Percentiles rank a stretch among this genome's conserved stretches.
Evolutionary conservation across 2,888 invertebrate genomes (phyloP).

Genomic region (Xestobium rufovillosum): DNA sequence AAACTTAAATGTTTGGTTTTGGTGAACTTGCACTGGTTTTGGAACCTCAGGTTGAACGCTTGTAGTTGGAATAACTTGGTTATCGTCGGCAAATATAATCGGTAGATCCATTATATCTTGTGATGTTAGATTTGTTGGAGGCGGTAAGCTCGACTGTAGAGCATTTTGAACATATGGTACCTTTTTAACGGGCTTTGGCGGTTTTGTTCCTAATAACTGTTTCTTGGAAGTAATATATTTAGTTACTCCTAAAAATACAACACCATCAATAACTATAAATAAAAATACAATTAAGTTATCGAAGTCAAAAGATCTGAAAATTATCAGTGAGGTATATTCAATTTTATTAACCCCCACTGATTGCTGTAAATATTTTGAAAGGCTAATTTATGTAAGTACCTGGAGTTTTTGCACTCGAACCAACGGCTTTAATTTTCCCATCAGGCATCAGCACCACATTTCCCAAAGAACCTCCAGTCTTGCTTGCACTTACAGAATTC

Average conservation of each 20-base stretch:
- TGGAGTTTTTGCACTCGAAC: neutral
- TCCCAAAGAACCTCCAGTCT: slow-evolving; percentile 22
- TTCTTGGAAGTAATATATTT: slow-evolving; percentile 38
- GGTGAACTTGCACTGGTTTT: slow-evolving; percentile 12
- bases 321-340: too few relatives aligned
- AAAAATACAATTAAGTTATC: too few relatives aligned
- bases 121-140: slow-evolving; percentile 44
- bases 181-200: slow-evolving; percentile 27
- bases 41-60: slow-evolving; percentile 21
- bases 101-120: slow-evolving; percentile 58
- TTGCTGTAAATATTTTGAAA: too few relatives aligned
- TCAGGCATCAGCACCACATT: slow-evolving; percentile 39
- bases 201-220: slow-evolving; percentile 32
- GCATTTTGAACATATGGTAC: slow-evolving; percentile 20
- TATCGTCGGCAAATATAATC: slow-evolving; percentile 58
- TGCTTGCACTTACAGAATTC: slow-evolving; percentile 27
- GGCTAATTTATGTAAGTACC: neutral
- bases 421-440: slow-evolving; percentile 34
- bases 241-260: slow-evolving; percentile 28
- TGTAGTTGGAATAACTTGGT: slow-evolving; percentile 32
- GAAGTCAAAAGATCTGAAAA: too few relatives aligned
- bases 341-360: too few relatives aligned
- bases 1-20: slow-evolving; percentile 11
- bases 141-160: slow-evolving; percentile 28
- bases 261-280: too few relatives aligned